Percentiles rank a stretch among this genome's conserved stretches.
These are phyloP conservation scores for Mirounga angustirostris DNA, from an alignment of 2,113 vertebrate species.

Conservation along the genomic window DNA sequence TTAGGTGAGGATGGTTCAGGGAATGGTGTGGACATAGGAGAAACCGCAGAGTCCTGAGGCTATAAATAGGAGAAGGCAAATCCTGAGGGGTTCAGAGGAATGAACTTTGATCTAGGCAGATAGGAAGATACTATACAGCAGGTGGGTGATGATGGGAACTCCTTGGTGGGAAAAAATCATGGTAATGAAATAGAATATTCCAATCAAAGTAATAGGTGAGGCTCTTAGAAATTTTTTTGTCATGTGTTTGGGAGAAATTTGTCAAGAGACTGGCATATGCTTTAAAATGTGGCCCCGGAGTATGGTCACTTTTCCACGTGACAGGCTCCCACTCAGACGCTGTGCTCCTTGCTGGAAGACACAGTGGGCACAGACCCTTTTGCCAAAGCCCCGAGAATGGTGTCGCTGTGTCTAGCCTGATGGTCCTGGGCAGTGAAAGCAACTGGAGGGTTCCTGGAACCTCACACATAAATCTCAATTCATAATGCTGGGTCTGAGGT, in stretches of 20 bases:
- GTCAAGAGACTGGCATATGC: background rate
- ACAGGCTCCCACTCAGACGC: background rate
- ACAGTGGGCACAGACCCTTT: rapidly evolving
- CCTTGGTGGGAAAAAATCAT: background rate
- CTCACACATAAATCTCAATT: background rate
- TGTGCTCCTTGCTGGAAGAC: background rate
- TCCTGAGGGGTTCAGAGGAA: background rate
- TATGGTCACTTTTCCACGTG: rapidly evolving
- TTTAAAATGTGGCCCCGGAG: background rate
- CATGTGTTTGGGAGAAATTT: background rate
- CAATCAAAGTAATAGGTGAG: background rate
- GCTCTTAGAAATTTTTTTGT: background rate
- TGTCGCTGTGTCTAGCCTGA: background rate
- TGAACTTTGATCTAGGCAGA: background rate
- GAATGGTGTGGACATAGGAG: background rate
- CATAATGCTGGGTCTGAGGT: background rate
- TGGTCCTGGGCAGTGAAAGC: background rate
- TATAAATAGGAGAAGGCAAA: background rate
- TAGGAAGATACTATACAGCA: background rate
- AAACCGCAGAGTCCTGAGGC: background rate
- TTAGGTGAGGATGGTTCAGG: background rate
- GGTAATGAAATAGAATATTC: background rate
- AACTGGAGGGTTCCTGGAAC: background rate
- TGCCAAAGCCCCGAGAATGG: background rate
- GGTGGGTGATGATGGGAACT: rapidly evolving